Evolutionary conservation across 2,888 invertebrate genomes (phyloP), one percentile per base, ranked within the genome.

Genomic region (Xestia ashworthii): DNA sequence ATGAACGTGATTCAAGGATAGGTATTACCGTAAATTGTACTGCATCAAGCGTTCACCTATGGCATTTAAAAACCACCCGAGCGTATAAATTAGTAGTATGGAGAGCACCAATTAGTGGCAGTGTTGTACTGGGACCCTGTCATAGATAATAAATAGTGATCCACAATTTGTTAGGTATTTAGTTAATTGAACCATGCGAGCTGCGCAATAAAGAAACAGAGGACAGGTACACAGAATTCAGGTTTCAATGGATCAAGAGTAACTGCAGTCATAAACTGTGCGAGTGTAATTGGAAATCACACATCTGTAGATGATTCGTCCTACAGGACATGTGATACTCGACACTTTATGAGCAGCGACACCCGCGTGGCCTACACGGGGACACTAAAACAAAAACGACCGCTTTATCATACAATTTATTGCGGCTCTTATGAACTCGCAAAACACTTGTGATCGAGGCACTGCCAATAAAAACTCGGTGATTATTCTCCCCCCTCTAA

Each of bases 351-450:
- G 93, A 90, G 76, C 73, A 87, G 89, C 88, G 80, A 86, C 84
- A 70, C 82, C 85, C 76, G 73, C 82, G 84, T 74, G 65, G 25
- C 22, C 62, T 55, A 19, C 68, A 67, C 74, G 76, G 78, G 78
- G 71, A 82, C 85, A 87, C 87, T 91, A 90, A 91, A 93, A 89
- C 87, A n/a, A 88, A 89, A 88, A 90, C 90, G 90, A 91, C 91
- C 91, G 90, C 90, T 94, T 92, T 92, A 90, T 90, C 90, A 88
- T 91, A 89, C 89, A 76, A 84, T 84, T 86, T 84, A 86, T 78
- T 53, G 87, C 90, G 81, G 87, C 91, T 90, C 92, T 94, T 93
- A 94, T 94, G 92, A 93, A 93, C 92, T 93, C 93, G 90, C 86
- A 88, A 86, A 86, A 86, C 84, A 88, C 93, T 92, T 91, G 92